phyloP scores from a whole-genome alignment of 2,113 vertebrate species.

The Psephotus haematonotus region DNA sequence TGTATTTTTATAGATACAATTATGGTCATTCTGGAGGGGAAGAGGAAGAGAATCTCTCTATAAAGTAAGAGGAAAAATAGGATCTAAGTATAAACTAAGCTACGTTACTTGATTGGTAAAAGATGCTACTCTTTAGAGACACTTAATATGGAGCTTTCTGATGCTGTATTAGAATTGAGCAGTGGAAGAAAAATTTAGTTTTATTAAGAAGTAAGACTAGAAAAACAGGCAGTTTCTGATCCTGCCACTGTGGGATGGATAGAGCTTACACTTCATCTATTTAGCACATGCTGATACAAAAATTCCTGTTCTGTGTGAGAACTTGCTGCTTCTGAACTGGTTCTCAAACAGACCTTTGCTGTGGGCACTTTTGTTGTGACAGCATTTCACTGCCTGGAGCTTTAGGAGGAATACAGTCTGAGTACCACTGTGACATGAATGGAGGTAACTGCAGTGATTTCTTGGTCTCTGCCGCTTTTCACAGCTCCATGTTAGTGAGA shows the following conservation, averaged over 20 bases:
- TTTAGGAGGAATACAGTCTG: not conserved
- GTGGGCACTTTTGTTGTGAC: not conserved
- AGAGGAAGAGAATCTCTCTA: not conserved
- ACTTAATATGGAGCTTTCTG: not conserved
- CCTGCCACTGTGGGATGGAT: not conserved
- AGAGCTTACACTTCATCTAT: not conserved
- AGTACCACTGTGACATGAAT: not conserved
- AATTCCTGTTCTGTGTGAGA: not conserved
- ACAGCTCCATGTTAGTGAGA: not conserved
- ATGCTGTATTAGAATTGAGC: not conserved
- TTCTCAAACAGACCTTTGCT: not conserved
- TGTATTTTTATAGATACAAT: constrained; percentile 59
- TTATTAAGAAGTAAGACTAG: not conserved
- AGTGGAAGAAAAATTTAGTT: not conserved
- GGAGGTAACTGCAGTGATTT: not conserved
- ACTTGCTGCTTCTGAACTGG: not conserved
- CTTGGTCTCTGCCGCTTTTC: not conserved
- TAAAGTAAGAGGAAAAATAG: not conserved
- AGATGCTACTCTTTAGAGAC: not conserved
- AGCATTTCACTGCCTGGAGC: not conserved
- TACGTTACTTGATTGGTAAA: not conserved
- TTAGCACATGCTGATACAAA: not conserved
- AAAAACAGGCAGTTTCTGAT: not conserved
- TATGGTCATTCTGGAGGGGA: constrained; percentile 32
- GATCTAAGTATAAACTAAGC: not conserved